These are phyloP conservation scores for Hydropotes inermis DNA, from an alignment of 2,113 vertebrate genomes.

Conservation along the genomic window DNA sequence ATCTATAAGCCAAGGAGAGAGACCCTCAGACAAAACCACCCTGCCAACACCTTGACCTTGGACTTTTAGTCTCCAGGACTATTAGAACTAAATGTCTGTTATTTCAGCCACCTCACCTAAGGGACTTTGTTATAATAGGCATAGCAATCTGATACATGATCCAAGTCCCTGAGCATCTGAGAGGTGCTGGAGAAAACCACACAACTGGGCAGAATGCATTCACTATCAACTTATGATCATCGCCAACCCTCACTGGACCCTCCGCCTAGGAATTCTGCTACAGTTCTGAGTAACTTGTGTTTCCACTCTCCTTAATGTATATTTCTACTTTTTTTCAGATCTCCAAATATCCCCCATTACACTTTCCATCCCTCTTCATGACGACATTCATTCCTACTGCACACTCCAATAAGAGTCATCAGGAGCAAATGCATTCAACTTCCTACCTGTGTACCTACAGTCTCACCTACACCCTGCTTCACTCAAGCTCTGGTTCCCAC, in stretches of 20 bases:
- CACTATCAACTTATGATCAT: neutral
- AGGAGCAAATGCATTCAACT: rapidly evolving
- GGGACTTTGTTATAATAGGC: neutral
- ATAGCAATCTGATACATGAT: neutral
- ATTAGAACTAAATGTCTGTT: neutral
- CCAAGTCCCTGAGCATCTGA: rapidly evolving
- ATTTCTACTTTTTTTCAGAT: neutral
- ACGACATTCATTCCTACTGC: neutral
- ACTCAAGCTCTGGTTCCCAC: neutral
- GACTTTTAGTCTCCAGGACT: neutral
- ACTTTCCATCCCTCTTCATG: too few species aligned
- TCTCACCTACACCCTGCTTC: neutral
- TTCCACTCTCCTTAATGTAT: neutral
- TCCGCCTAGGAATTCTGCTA: neutral
- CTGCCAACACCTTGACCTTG: neutral
- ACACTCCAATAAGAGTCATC: neutral
- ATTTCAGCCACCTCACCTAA: neutral
- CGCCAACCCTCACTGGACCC: neutral
- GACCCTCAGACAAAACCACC: neutral
- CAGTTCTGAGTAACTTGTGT: neutral
- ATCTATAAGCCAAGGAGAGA: neutral
- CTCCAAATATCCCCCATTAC: neutral
- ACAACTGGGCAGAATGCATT: neutral
- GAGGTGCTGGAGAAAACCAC: neutral
- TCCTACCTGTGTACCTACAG: rapidly evolving